A percentile compares a stretch with the other conserved stretches of the same genome.
phyloP scores from a whole-genome alignment of 2,113 vertebrate genomes.

The Bolborhynchus lineola region DNA sequence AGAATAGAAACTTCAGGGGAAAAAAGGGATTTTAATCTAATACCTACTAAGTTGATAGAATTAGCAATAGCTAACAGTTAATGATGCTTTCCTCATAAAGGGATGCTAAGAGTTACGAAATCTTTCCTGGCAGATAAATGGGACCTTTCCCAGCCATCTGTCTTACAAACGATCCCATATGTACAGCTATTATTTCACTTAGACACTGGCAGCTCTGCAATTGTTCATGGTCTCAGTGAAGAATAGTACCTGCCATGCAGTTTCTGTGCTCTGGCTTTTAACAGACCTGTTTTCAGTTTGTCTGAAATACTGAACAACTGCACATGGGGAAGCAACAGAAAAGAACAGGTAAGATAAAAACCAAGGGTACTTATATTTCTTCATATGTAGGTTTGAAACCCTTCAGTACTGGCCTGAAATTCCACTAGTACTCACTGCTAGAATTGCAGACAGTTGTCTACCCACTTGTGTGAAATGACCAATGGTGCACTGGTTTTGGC shows the following conservation, averaged over 20 bases:
- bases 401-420: not conserved
- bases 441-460: not conserved
- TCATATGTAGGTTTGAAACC: not conserved
- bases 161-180: conserved; percentile 68
- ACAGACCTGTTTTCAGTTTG: conserved; percentile 27
- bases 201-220: conserved; percentile 57
- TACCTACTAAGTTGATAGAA: not conserved
- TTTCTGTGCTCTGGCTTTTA: conserved; percentile 33
- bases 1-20: not conserved
- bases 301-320: conserved; percentile 20
- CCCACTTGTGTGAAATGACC: not conserved
- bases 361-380: not conserved
- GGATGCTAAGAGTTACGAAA: conserved; percentile 30
- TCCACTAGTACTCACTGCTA: not conserved
- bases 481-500: not conserved
- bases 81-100: not conserved
- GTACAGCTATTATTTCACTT: conserved; percentile 72
- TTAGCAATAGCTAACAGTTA: conserved; percentile 11
- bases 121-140: conserved; percentile 54
- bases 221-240: conserved; percentile 65
- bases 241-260: conserved; percentile 60
- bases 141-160: conserved; percentile 54
- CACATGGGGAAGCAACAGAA: not conserved
- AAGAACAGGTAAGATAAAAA: not conserved
- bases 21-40: not conserved